phyloP scores from a whole-genome alignment of 2,113 vertebrate genomes.

The Thamnophis sirtalis region DNA sequence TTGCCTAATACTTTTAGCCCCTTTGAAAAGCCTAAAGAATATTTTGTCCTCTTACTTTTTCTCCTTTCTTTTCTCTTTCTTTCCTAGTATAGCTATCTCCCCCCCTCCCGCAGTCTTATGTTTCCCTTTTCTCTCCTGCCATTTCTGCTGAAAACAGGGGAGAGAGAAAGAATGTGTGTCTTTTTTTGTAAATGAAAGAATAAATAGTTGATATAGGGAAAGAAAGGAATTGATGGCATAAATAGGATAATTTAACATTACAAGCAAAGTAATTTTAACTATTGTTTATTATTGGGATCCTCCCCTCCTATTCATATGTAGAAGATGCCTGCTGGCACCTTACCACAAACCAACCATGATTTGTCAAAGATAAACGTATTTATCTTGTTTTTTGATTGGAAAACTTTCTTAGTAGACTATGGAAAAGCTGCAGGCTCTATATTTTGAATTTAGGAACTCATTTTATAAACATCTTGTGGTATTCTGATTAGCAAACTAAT shows the following conservation, averaged over 20 bases:
- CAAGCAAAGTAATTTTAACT: background rate
- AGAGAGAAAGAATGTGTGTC: background rate
- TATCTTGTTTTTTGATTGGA: background rate
- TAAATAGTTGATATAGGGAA: background rate
- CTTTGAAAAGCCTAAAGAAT: background rate
- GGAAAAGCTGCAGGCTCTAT: background rate
- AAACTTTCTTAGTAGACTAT: background rate
- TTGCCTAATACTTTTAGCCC: background rate
- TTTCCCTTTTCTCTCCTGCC: background rate
- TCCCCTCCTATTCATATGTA: background rate
- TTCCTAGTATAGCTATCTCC: background rate
- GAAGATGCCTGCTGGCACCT: background rate
- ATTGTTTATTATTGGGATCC: background rate
- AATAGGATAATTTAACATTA: background rate
- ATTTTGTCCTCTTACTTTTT: background rate
- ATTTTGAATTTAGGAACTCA: background rate
- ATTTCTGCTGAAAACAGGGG: background rate
- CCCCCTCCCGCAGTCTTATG: background rate
- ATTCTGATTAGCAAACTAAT: background rate
- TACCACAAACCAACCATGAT: background rate
- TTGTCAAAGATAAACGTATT: background rate
- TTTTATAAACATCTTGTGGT: background rate
- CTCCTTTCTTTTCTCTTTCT: background rate
- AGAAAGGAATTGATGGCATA: background rate
- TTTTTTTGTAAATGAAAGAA: background rate